Evolutionary conservation across 2,113 vertebrate genomes (phyloP).

Genomic region (Ctenodactylus gundi): DNA sequence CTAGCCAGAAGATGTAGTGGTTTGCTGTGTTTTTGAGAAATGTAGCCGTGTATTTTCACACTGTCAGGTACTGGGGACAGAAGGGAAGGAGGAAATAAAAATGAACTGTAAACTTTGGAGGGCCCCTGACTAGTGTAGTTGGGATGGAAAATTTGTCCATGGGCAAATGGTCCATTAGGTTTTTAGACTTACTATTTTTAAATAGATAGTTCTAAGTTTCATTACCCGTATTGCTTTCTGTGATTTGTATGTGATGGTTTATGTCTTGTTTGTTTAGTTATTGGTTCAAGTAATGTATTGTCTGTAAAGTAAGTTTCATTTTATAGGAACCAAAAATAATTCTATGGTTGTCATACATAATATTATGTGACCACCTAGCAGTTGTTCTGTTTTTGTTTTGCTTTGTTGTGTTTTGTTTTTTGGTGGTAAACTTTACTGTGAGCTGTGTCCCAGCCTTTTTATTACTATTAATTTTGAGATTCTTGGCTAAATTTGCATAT

Average conservation of each 20-base stretch:
- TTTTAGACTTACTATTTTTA: too few relatives aligned
- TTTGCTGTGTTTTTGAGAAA: neutral
- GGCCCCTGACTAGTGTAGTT: neutral
- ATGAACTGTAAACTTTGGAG: neutral
- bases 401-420: too few relatives aligned
- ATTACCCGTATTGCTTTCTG: neutral
- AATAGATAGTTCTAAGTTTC: neutral
- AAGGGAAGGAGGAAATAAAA: neutral
- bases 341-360: neutral
- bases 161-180: neutral
- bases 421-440: too few relatives aligned
- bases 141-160: neutral
- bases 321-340: neutral
- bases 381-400: too few relatives aligned
- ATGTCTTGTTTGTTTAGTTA: neutral
- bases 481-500: too few relatives aligned
- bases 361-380: neutral
- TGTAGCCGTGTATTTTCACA: neutral
- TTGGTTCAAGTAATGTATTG: neutral
- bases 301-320: neutral
- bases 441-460: too few relatives aligned
- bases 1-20: neutral
- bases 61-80: neutral
- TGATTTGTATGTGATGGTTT: neutral
- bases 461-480: too few relatives aligned